phyloP scores from a whole-genome alignment of 92 coral and sea anemone species.

The Epizoanthus scotinus region DNA sequence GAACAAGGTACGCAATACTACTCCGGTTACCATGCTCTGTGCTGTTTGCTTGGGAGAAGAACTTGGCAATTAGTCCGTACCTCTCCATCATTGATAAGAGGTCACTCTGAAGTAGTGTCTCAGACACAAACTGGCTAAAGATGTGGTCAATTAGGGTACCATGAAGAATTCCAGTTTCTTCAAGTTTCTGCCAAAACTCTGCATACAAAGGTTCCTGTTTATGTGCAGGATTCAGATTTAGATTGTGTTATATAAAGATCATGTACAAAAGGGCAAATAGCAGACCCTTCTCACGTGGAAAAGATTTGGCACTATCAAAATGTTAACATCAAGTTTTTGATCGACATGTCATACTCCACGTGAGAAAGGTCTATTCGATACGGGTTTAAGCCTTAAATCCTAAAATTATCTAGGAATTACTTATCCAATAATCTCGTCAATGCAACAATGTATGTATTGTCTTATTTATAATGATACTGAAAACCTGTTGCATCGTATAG shows the following conservation, averaged over 20 bases:
- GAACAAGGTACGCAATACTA: conserved; percentile 43
- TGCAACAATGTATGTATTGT: too few relatives aligned
- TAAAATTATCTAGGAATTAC: too few relatives aligned
- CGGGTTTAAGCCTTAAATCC: too few relatives aligned
- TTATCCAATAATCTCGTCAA: too few relatives aligned
- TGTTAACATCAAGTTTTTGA: too few relatives aligned
- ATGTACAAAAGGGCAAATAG: too few relatives aligned
- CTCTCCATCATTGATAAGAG: conserved; percentile 56
- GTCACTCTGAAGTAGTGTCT: conserved; percentile 31
- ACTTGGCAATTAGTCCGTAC: conserved; percentile 50
- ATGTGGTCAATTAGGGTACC: conserved; percentile 38
- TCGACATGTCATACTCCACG: too few relatives aligned
- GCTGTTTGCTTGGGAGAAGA: neutral
- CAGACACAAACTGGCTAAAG: conserved; percentile 18
- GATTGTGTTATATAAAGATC: neutral
- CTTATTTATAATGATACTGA: too few relatives aligned
- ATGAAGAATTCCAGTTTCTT: conserved; percentile 46
- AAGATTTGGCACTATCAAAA: too few relatives aligned
- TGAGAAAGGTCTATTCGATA: too few relatives aligned
- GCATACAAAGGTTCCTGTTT: conserved; percentile 49
- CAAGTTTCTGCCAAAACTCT: conserved; percentile 44
- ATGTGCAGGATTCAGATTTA: neutral
- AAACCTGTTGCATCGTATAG: too few relatives aligned
- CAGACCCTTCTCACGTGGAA: too few relatives aligned
- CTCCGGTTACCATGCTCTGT: neutral